Conservation (phyloP, 2,888 invertebrate genomes). For the Venustoraphidia nigricollis region DNA sequence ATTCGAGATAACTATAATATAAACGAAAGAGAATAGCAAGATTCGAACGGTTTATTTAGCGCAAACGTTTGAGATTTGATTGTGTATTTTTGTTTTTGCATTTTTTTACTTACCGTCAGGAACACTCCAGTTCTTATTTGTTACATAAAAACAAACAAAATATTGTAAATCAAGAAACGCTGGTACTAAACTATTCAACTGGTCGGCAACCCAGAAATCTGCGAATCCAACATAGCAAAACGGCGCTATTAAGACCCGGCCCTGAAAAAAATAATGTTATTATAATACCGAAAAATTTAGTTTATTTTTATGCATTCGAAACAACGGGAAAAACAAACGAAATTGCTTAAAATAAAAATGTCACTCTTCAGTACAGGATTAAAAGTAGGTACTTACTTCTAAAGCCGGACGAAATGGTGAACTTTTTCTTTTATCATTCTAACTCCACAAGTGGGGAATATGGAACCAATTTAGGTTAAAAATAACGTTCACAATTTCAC, state of each 20-base stretch:
- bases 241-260: constrained; percentile 74
- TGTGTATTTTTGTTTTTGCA: too few species aligned
- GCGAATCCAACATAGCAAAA: constrained; percentile 90
- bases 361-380: too few species aligned
- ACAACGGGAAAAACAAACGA: constrained; percentile 2
- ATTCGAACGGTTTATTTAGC: too few species aligned
- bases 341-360: constrained; percentile 8
- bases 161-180: constrained; percentile 91
- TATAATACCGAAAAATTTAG: background rate
- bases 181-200: constrained; percentile 81
- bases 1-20: too few species aligned
- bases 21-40: too few species aligned
- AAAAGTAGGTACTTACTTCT: too few species aligned
- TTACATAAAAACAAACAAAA: constrained; percentile 80
- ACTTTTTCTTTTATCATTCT: too few species aligned
- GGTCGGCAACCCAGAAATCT: constrained; percentile 98
- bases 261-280: constrained; percentile 33
- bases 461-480: too few species aligned
- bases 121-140: constrained; percentile 56
- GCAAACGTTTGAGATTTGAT: too few species aligned
- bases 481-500: too few species aligned
- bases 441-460: too few species aligned
- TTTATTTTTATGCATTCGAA: constrained; percentile 2
- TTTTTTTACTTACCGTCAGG: constrained; percentile 33
- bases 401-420: too few species aligned